These are phyloP conservation scores for Phalacrocorax aristotelis DNA, from an alignment of 2,113 vertebrate species.

Conservation along the genomic window DNA sequence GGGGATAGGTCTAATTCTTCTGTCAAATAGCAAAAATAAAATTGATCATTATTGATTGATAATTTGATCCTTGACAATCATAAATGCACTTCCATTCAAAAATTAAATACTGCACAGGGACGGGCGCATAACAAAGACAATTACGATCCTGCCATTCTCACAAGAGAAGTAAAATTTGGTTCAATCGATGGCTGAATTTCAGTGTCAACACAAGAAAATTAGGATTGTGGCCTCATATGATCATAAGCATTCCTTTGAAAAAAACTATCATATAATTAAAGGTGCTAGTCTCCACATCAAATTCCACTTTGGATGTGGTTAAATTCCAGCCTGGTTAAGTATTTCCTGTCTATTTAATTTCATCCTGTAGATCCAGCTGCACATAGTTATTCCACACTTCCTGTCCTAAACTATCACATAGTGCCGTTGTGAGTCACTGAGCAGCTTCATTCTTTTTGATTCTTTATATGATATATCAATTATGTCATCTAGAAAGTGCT, in stretches of 20 bases:
- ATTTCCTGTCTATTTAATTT: constrained; percentile 64
- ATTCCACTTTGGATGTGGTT: constrained; percentile 61
- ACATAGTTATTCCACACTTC: constrained; percentile 58
- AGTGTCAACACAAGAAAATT: neutral
- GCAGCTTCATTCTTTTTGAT: constrained; percentile 5
- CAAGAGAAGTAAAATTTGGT: neutral
- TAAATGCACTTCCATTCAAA: neutral
- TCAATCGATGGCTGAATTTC: neutral
- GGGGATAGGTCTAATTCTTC: neutral
- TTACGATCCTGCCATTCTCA: neutral
- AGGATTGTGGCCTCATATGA: neutral
- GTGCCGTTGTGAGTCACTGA: constrained; percentile 6
- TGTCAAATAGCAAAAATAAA: neutral
- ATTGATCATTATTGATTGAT: neutral
- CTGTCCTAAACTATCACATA: constrained; percentile 55
- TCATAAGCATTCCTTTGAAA: neutral
- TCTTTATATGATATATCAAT: constrained; percentile 15
- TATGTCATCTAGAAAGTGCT: constrained; percentile 1
- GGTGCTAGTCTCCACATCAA: constrained; percentile 51
- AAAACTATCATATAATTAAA: constrained; percentile 22
- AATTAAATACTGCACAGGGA: neutral
- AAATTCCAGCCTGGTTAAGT: constrained; percentile 63
- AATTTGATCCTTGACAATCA: neutral
- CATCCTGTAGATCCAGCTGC: constrained; percentile 63
- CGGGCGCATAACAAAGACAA: neutral